Evolutionary conservation across 2,888 invertebrate genomes (phyloP).

Genomic region (Hemithea aestivaria): DNA sequence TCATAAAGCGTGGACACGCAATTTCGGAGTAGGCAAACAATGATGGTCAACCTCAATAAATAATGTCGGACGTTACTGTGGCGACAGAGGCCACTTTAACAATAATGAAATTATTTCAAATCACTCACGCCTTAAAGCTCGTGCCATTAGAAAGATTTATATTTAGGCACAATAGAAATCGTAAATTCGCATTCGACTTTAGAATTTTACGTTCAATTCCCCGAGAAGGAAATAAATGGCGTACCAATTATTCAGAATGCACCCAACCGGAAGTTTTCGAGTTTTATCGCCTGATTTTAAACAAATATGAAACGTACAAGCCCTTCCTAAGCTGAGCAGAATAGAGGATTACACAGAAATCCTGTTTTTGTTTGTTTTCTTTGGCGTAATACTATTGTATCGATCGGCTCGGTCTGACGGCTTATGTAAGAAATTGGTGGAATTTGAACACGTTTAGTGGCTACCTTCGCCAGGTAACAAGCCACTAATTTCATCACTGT

Average conservation of each 20-base stretch:
- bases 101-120: conserved; percentile 49
- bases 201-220: conserved; percentile 54
- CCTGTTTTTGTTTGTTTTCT: conserved; percentile 78
- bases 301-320: conserved; percentile 66
- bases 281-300: conserved; percentile 68
- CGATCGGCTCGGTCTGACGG: conserved; percentile 26
- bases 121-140: conserved; percentile 58
- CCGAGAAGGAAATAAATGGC: conserved; percentile 68
- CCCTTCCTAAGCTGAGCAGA: conserved; percentile 60
- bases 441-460: conserved; percentile 6
- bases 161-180: conserved; percentile 52
- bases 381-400: conserved; percentile 63
- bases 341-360: conserved; percentile 72
- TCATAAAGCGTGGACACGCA: conserved; percentile 4
- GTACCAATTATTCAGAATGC: conserved; percentile 65
- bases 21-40: conserved; percentile 15
- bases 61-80: conserved; percentile 36
- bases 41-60: conserved; percentile 40
- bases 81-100: conserved; percentile 50
- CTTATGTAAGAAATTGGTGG: conserved; percentile 21
- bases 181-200: conserved; percentile 65
- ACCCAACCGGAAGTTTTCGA: conserved; percentile 70
- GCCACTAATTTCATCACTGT: too few species aligned
- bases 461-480: conserved; percentile 9
- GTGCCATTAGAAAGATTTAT: conserved; percentile 73